Conservation (phyloP, 2,797 vertebrate genomes). For the Melanotaenia boesemani region DNA sequence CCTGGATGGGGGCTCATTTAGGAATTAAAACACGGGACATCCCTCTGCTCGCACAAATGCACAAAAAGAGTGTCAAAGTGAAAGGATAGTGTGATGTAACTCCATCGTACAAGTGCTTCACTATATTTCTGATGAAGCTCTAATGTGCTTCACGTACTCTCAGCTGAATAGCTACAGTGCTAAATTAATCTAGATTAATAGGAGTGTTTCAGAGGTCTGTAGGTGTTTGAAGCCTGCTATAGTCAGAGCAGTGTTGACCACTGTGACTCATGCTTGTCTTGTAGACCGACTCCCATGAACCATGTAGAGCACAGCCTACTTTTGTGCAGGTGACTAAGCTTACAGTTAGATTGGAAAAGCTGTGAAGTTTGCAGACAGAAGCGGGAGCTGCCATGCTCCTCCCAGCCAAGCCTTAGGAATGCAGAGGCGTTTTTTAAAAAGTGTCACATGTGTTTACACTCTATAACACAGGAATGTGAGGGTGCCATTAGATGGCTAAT, state of each 20-base stretch:
- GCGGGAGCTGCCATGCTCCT: conserved; percentile 60
- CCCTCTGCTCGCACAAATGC: conserved; percentile 44
- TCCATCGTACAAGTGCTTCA: conserved; percentile 23
- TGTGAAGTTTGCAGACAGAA: conserved; percentile 62
- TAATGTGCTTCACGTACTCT: conserved; percentile 29
- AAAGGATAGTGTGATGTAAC: conserved; percentile 60
- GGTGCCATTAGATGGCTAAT: neutral
- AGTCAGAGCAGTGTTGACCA: conserved; percentile 30
- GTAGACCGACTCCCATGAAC: conserved; percentile 48
- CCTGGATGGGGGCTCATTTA: conserved; percentile 62
- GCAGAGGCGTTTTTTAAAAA: conserved; percentile 58
- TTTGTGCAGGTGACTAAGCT: conserved; percentile 70
- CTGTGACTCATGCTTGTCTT: conserved; percentile 53
- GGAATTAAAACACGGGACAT: conserved; percentile 71
- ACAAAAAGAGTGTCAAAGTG: conserved; percentile 55
- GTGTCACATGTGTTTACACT: conserved; percentile 29
- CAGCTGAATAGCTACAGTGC: conserved; percentile 37
- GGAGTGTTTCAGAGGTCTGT: conserved; percentile 5
- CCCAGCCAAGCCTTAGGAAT: conserved; percentile 69
- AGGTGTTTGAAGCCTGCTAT: conserved; percentile 17
- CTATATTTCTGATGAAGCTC: conserved; percentile 35
- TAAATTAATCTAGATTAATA: conserved; percentile 42
- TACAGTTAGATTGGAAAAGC: conserved; percentile 71
- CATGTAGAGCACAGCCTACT: conserved; percentile 63
- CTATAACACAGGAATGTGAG: conserved; percentile 10